These are phyloP conservation scores for Myxocyprinus asiaticus DNA, from an alignment of 2,113 vertebrate species.

Conservation along the genomic window DNA sequence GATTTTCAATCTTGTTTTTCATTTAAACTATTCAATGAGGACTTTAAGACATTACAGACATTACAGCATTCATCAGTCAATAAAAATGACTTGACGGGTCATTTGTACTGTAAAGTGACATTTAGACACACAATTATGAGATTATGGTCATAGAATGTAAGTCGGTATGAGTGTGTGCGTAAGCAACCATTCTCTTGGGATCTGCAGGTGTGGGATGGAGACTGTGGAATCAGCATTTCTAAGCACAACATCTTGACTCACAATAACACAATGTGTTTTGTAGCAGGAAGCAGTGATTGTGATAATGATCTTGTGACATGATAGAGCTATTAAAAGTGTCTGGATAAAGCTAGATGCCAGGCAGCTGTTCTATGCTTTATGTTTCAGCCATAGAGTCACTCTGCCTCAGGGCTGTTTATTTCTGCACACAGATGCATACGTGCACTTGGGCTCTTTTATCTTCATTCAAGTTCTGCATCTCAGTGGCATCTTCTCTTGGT, in stretches of 20 bases:
- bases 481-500: slow-evolving; percentile 6
- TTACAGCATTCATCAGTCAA: no score
- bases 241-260: slow-evolving; percentile 55
- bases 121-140: no score
- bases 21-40: no score
- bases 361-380: slow-evolving; percentile 43
- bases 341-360: slow-evolving; percentile 40
- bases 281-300: slow-evolving; percentile 33
- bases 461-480: slow-evolving; percentile 11
- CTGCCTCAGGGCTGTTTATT: slow-evolving; percentile 20
- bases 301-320: slow-evolving; percentile 69
- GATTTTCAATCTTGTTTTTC: no score
- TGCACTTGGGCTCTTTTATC: slow-evolving; percentile 17
- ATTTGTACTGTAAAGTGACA: no score
- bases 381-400: slow-evolving; percentile 26
- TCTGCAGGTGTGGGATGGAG: slow-evolving; percentile 55
- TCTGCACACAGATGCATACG: background rate
- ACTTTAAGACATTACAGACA: no score
- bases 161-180: background rate
- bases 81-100: no score
- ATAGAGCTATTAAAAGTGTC: slow-evolving; percentile 49
- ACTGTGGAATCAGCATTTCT: slow-evolving; percentile 49
- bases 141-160: no score
- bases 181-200: slow-evolving; percentile 40
- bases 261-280: slow-evolving; percentile 48